Base-by-base conservation (phyloP, 2,113 vertebrate genomes). In the Festucalex cinctus region DNA sequence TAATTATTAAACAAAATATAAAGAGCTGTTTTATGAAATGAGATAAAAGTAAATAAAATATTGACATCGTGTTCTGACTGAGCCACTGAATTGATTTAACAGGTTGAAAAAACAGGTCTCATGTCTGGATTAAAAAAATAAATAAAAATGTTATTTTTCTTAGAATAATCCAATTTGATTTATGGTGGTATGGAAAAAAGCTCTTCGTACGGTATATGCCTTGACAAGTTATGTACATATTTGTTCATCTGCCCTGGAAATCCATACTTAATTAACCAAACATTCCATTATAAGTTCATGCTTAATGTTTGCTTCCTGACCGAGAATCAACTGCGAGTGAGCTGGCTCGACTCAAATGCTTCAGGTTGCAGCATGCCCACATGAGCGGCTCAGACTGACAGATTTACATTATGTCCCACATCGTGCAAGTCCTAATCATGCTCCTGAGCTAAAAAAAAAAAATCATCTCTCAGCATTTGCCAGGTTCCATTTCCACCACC, bases 361-460 rank as follows among this genome's bases (percentile, higher is more conserved):
- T 86, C 90, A 85, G 70, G 90, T 88, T 77, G 73, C 72, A 80
- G 84, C 90, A 76, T 88, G 89, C 74, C 76, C 72, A 61, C 76
- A 79, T 72, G 74, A 66, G 24, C 71, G 75, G 65, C 49, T 61
- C 61, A 78, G 66, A 70, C 75, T 79, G 88, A 83, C 79, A 88
- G 85, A 82, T 88, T 87, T 85, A 89, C 77, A 82, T 79, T 71
- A 72, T 87, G 78, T 80, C 66, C 62, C 71, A 68, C 80, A 71
- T 66, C 48, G 69, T 80, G 63, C 74, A 76, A 67, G 64, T 72
- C 60, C 73, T 79, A 79, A 85, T 89, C 80, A 85, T 36, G 22
- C 76, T 65, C 63, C 85, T 87, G 83, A 69, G 69, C 74, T 87
- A 86, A 13, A 1, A 2, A 32, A 14, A 69, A 82, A 84, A 82